phyloP scores from a whole-genome alignment of 2,113 vertebrate species.

The Nannospalax galili region DNA sequence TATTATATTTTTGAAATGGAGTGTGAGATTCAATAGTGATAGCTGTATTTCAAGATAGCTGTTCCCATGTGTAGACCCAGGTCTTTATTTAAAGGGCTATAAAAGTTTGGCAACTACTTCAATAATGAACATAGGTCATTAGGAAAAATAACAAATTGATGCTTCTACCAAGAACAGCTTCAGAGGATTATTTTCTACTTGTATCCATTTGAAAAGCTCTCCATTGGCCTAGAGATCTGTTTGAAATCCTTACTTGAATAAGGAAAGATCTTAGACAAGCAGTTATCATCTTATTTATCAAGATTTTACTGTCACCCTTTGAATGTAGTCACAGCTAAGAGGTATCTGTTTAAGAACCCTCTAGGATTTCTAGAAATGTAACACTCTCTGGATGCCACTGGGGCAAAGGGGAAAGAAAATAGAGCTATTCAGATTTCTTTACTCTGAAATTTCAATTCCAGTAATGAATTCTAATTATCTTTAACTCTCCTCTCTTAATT shows the following conservation, averaged over 20 bases:
- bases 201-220: neutral
- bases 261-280: neutral
- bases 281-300: neutral
- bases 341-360: neutral
- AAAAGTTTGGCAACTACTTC: neutral
- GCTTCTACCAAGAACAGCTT: neutral
- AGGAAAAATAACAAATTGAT: neutral
- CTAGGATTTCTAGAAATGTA: neutral
- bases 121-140: neutral
- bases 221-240: neutral
- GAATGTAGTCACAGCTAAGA: neutral
- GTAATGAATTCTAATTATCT: neutral
- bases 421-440: neutral
- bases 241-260: neutral
- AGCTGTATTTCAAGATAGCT: neutral
- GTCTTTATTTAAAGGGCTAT: conserved; percentile 16
- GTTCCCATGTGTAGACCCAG: neutral
- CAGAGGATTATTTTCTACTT: neutral
- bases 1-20: neutral
- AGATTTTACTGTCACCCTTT: neutral
- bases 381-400: neutral
- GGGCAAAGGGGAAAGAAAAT: neutral
- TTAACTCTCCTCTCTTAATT: neutral
- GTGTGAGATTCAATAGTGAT: neutral
- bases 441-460: neutral